These are phyloP conservation scores for Pyrrhia umbra DNA, from an alignment of 2,888 invertebrate species.

Conservation along the genomic window DNA sequence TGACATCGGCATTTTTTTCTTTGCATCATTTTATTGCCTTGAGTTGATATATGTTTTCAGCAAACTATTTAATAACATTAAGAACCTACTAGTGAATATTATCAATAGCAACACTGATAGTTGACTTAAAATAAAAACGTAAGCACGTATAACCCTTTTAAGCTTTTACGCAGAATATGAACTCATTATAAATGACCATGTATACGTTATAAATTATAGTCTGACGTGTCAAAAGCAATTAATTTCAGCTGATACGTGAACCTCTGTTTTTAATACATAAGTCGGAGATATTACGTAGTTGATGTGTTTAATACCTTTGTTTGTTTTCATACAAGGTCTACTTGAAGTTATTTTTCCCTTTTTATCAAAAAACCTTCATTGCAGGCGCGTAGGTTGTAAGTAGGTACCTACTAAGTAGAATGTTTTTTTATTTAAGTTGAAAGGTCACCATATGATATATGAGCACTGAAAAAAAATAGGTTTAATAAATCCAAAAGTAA, in stretches of 20 bases:
- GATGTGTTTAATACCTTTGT: constrained; percentile 24
- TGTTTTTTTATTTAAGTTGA: constrained; percentile 51
- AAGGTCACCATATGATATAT: constrained; percentile 45
- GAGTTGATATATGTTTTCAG: too few species aligned
- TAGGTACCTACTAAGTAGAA: constrained; percentile 9
- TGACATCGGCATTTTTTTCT: constrained; percentile 3
- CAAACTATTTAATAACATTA: too few species aligned
- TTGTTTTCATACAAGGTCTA: constrained; percentile 34
- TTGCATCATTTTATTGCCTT: too few species aligned
- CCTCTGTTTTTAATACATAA: constrained; percentile 6
- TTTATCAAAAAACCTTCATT: constrained; percentile 59
- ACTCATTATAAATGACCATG: neutral
- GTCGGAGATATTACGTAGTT: constrained; percentile 1
- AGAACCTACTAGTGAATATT: too few species aligned
- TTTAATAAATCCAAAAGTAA: neutral
- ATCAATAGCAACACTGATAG: too few species aligned
- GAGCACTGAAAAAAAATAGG: constrained; percentile 24
- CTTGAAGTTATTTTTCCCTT: constrained; percentile 34
- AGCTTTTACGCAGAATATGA: neutral
- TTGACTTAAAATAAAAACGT: neutral
- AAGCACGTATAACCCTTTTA: constrained; percentile 9
- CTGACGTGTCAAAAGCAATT: constrained; percentile 11
- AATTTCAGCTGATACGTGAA: neutral
- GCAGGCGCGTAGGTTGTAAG: constrained; percentile 30
- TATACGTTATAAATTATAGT: constrained; percentile 13